Percentiles rank a stretch among this genome's conserved stretches.
phyloP scores from a whole-genome alignment of 2,797 vertebrate genomes.

The Xiphophorus birchmanni region DNA sequence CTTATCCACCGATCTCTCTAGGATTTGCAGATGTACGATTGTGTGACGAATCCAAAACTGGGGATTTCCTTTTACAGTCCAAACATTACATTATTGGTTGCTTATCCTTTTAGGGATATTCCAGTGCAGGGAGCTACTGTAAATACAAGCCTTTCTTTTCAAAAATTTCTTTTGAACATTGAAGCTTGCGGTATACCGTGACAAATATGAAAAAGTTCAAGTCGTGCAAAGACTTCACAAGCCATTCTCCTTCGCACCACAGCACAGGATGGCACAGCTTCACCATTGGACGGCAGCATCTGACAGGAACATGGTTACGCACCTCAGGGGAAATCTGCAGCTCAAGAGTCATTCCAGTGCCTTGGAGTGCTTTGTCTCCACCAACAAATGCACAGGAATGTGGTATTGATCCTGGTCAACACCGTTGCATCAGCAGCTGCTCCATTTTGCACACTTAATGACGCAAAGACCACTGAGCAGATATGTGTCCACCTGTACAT shows the following conservation, averaged over 20 bases:
- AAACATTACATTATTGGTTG: not conserved
- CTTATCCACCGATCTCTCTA: not conserved
- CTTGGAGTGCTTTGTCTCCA: not conserved
- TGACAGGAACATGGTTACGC: conserved; percentile 1
- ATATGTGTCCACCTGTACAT: not conserved
- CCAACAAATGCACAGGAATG: conserved; percentile 1
- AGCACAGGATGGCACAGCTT: not conserved
- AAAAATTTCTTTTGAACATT: not conserved
- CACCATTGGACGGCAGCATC: conserved; percentile 64
- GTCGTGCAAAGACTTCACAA: not conserved
- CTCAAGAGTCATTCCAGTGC: conserved; percentile 2
- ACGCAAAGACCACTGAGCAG: not conserved
- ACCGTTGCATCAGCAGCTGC: conserved; percentile 29
- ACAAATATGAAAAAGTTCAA: not conserved
- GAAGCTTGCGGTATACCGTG: not conserved
- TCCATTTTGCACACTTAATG: not conserved
- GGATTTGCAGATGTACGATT: not conserved
- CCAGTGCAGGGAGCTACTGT: not conserved
- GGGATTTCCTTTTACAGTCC: not conserved
- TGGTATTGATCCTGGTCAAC: conserved; percentile 33
- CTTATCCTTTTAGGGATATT: not conserved
- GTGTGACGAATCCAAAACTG: not conserved
- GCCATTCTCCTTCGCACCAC: not conserved
- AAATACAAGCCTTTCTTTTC: not conserved
- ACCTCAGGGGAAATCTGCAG: conserved; percentile 31